These are phyloP conservation scores for Bubo bubo DNA, from an alignment of 2,113 vertebrate genomes.

Conservation along the genomic window DNA sequence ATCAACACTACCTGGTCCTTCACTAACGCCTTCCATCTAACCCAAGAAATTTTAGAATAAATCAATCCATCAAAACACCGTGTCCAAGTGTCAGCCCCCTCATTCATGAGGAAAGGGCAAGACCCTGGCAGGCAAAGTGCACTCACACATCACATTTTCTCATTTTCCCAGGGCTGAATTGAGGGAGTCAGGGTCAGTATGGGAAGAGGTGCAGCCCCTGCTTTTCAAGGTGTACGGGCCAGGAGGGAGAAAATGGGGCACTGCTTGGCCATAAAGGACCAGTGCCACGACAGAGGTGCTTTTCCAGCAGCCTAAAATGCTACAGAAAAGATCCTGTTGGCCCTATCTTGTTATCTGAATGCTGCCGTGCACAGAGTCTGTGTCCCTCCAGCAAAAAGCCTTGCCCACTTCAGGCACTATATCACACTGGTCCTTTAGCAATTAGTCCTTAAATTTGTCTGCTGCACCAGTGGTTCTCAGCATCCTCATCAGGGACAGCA, in stretches of 20 bases:
- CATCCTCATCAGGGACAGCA: neutral
- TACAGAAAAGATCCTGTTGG: neutral
- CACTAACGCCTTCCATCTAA: neutral
- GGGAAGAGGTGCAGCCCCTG: neutral
- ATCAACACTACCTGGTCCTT: neutral
- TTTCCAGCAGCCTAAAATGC: neutral
- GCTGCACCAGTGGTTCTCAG: neutral
- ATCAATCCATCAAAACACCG: neutral
- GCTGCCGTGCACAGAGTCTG: accelerated
- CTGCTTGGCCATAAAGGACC: neutral
- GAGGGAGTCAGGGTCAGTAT: neutral
- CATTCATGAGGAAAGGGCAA: accelerated
- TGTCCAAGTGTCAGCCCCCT: neutral
- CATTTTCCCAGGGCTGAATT: neutral
- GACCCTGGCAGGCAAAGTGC: neutral
- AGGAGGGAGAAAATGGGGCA: neutral
- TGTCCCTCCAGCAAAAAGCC: neutral
- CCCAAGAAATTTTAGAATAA: neutral
- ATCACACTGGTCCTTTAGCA: neutral
- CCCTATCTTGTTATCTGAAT: neutral
- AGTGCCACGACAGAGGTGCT: accelerated
- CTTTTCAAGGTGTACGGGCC: neutral
- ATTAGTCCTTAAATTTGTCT: neutral
- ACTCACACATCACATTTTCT: accelerated
- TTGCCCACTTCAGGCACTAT: neutral